Evolutionary conservation across 2,888 invertebrate genomes (phyloP), one percentile per base, ranked within the genome.

Genomic region (Eupithecia inturbata): DNA sequence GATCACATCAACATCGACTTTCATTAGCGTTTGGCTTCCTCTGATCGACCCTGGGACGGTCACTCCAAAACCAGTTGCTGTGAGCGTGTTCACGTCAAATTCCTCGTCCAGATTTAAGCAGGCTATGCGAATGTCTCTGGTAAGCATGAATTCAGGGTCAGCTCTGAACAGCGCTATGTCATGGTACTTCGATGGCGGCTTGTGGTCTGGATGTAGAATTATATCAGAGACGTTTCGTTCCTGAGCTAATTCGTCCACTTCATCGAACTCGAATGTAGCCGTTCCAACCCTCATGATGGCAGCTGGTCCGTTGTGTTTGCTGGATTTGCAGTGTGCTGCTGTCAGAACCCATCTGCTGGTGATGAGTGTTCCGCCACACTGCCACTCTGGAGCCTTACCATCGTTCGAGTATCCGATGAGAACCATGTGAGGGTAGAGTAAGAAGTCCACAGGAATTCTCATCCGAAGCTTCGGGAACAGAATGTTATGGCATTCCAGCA

Each of bases 121-220:
- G 0, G 96, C 95, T 1, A 96, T 96, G 76, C 96, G 89, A 28
- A 96, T 95, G 74, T 95, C 94, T 41, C 95, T 88, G 63, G 88
- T 95, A 9, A 96, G 88, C 2, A 87, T 81, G 14, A 96, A 95
- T 0, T 91, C 86, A 22, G 86, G 81, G 10, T 92, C 89, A 53
- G 96, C 88, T 83, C 91, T 94, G 78, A 97, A 91, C 14, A 97
- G 84, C 0, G 96, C 97, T 71, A 97, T 96, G 80, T 97, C 97
- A 82, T 97, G 95, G 68, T 93, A 95, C 80, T 95, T 95, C 0
- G 95, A 93, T 0, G 96, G 95, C 0, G 95, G 90, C 60, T 91
- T 91, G 82, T 95, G 96, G 1, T 90, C 85, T 0, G 96, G 96
- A 86, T 96, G 96, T 0, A 87, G 79, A 0, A 95, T 84, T 0